phyloP scores from a whole-genome alignment of 2,888 invertebrate species.

The Artemia sinica region DNA sequence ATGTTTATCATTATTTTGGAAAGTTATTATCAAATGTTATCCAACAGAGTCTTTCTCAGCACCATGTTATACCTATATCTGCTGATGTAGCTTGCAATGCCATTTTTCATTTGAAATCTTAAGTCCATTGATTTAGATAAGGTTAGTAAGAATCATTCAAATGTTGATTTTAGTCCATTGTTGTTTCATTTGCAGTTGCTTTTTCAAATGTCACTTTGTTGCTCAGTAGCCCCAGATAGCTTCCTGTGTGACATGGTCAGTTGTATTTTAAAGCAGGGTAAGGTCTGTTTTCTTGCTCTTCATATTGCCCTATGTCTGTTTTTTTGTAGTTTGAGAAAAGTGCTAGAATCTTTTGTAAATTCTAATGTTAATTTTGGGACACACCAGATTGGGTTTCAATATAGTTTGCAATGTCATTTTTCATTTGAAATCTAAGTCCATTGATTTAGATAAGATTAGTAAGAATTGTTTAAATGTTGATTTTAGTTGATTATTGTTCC shows the following conservation, averaged over 20 bases:
- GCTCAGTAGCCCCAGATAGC: background rate
- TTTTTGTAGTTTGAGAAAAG: background rate
- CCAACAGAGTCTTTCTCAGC: too few relatives aligned
- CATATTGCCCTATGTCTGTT: too few relatives aligned
- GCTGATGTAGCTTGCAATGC: too few relatives aligned
- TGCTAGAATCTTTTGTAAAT: background rate
- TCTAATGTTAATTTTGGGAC: too few relatives aligned
- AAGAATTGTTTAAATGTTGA: background rate
- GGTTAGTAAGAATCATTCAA: background rate
- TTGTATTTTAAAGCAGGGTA: too few relatives aligned
- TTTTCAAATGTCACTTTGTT: slow-evolving; percentile 10
- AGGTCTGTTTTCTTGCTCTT: too few relatives aligned
- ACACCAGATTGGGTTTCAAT: too few relatives aligned
- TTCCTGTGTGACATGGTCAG: background rate
- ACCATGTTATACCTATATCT: too few relatives aligned
- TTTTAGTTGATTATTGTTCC: background rate
- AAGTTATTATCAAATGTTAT: too few relatives aligned
- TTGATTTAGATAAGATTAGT: background rate
- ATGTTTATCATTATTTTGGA: too few relatives aligned
- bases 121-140: background rate
- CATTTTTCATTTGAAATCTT: background rate
- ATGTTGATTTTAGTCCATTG: background rate
- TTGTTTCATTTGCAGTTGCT: background rate
- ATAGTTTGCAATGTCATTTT: background rate
- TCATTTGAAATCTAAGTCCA: background rate